phyloP scores from a whole-genome alignment of 1,140 invertebrate species.

The Hylyphantes graminicola region DNA sequence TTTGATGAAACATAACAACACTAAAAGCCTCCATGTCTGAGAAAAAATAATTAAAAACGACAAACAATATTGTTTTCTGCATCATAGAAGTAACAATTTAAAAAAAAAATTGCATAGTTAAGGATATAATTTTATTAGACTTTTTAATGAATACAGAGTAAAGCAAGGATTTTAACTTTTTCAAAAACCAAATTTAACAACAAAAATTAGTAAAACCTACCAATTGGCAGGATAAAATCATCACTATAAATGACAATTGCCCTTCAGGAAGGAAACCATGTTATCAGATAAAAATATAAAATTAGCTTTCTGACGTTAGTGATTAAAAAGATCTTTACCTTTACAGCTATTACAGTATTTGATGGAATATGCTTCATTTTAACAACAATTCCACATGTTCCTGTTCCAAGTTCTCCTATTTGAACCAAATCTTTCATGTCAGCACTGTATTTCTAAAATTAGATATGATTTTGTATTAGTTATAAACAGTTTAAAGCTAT shows the following conservation, averaged over 20 bases:
- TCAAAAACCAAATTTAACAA: neutral
- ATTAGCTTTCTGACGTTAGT: neutral
- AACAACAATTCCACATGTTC: slow-evolving; percentile 96
- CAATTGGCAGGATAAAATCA: neutral
- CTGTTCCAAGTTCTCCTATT: slow-evolving; percentile 91
- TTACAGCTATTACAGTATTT: slow-evolving; percentile 89
- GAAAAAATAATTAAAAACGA: too few relatives aligned
- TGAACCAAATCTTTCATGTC: slow-evolving; percentile 62
- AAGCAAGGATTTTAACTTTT: too few relatives aligned
- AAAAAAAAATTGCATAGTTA: too few relatives aligned
- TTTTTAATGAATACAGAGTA: too few relatives aligned
- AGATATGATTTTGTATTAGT: slow-evolving; percentile 11
- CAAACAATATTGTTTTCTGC: too few relatives aligned
- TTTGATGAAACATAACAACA: too few relatives aligned
- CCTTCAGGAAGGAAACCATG: neutral
- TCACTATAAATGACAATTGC: neutral
- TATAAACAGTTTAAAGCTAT: neutral
- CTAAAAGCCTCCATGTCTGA: too few relatives aligned
- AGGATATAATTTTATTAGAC: too few relatives aligned
- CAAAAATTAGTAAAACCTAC: neutral
- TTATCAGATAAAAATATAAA: neutral
- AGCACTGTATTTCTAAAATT: slow-evolving; percentile 62
- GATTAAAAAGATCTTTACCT: slow-evolving; percentile 73
- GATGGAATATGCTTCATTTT: slow-evolving; percentile 94
- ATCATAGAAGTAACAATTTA: too few relatives aligned